phyloP scores from a whole-genome alignment of 2,797 vertebrate species.

The Hypotaenidia okinawae region DNA sequence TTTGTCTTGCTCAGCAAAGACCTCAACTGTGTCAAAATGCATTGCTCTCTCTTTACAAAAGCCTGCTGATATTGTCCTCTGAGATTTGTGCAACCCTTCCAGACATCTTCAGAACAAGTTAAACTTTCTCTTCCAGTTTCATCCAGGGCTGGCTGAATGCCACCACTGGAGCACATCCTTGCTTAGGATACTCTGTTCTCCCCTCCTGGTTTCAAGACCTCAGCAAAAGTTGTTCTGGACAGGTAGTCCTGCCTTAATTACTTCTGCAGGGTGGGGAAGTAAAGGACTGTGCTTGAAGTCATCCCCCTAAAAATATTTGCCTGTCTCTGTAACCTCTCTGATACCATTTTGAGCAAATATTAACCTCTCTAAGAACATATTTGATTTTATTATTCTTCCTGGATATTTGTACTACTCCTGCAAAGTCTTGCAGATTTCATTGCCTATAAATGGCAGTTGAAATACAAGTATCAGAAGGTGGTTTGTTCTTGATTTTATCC shows the following conservation, averaged over 20 bases:
- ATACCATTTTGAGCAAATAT: not conserved
- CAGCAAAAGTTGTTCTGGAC: not conserved
- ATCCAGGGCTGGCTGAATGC: not conserved
- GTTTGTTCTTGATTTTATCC: not conserved
- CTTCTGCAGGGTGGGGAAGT: not conserved
- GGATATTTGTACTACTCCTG: not conserved
- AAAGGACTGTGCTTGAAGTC: not conserved
- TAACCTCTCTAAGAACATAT: not conserved
- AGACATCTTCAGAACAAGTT: not conserved
- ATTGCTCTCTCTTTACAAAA: not conserved
- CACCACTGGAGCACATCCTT: not conserved
- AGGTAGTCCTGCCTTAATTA: not conserved
- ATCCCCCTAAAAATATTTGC: not conserved
- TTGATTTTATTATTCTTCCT: not conserved
- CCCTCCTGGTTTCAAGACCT: not conserved
- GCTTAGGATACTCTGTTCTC: not conserved
- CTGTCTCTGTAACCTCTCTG: not conserved
- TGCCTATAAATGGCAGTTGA: not conserved
- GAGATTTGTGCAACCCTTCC: not conserved
- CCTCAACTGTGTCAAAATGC: not conserved
- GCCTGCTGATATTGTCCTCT: not conserved
- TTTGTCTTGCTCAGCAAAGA: not conserved
- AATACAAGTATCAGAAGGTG: not conserved
- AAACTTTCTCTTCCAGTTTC: not conserved
- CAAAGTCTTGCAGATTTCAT: not conserved